These are phyloP conservation scores for Pissodes strobi DNA, from an alignment of 1,140 invertebrate species.

Conservation along the genomic window DNA sequence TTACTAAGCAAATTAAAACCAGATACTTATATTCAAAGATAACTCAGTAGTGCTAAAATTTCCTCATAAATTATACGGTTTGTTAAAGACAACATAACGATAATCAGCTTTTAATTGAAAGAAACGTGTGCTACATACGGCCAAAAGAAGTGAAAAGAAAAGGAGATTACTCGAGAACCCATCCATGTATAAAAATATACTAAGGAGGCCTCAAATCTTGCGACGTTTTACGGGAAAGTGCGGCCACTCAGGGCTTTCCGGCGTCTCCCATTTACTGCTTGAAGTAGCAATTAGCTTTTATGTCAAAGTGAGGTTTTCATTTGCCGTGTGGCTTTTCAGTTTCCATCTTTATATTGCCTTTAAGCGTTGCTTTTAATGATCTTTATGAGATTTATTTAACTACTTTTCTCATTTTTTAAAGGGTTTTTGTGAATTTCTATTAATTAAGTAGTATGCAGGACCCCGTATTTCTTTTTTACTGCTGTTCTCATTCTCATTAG, in stretches of 20 bases:
- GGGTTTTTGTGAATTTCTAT: background rate
- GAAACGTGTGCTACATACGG: background rate
- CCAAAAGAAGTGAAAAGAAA: background rate
- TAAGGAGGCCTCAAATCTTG: slow-evolving; percentile 17
- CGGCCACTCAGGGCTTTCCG: slow-evolving; percentile 27
- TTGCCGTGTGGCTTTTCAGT: slow-evolving; percentile 30
- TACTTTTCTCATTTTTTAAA: slow-evolving; percentile 15
- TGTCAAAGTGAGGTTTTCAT: slow-evolving; percentile 36
- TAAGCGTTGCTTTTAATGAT: slow-evolving; percentile 33
- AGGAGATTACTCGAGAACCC: slow-evolving; percentile 20
- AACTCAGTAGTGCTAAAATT: too few species aligned
- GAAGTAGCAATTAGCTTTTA: slow-evolving; percentile 36
- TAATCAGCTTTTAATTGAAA: background rate
- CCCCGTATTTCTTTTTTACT: background rate
- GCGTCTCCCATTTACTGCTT: slow-evolving; percentile 32
- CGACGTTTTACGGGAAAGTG: slow-evolving; percentile 16
- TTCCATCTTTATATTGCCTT: slow-evolving; percentile 27
- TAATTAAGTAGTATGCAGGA: slow-evolving; percentile 9
- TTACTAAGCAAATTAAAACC: too few species aligned
- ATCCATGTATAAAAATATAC: slow-evolving; percentile 34
- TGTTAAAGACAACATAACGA: too few species aligned
- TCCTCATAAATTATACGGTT: too few species aligned
- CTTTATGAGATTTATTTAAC: slow-evolving; percentile 23
- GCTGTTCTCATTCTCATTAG: background rate
- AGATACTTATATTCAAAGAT: too few species aligned